Evolutionary conservation across 2,888 invertebrate genomes (phyloP), one percentile per base, ranked within the genome.

Genomic region (Bhutanitis thaidina): DNA sequence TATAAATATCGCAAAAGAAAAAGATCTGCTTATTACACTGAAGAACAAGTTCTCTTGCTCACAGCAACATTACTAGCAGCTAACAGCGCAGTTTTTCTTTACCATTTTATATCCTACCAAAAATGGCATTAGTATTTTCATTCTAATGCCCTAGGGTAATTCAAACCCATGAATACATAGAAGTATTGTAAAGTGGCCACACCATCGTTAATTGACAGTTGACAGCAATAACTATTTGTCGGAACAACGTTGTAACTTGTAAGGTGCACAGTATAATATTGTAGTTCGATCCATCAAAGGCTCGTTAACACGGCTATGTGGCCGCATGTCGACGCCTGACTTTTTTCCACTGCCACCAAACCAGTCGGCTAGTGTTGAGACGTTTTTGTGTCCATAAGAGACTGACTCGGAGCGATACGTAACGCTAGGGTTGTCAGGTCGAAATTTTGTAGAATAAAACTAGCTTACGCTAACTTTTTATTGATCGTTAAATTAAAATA

Each of bases 271-370:
- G 74, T 71, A 77, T 80, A 77, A 77, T 76, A 80, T 76, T 65
- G 76, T 67, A 57, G 66, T 64, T 64, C 80, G 81, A 87, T 87
- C 87, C 84, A 86, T 88, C 88, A 86, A 69, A 68, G 74, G 68
- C 83, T 84, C 76, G 86, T 88, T 86, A 86, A 80, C 86, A 80
- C 81, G 77, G 78, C 71, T 71, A 71, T 70, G 68, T 62, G 61
- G 56, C 65, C 61, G 52, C 57, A 61, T 64, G 60, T 56, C 58
- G 67, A 53, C 59, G 64, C 56, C 64, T 66, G 69, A 58, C 67
- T 72, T 74, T 75, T 76, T 77, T 71, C 48, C 68, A 59, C 58
- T 71, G 46, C 50, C 52, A 52, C 51, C 51, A 54, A 65, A 62
- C 77, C 75, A 61, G 76, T 77, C 70, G 64, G 60, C 76, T 79